phyloP scores from a whole-genome alignment of 2,113 vertebrate species.

The Podarcis raffonei region DNA sequence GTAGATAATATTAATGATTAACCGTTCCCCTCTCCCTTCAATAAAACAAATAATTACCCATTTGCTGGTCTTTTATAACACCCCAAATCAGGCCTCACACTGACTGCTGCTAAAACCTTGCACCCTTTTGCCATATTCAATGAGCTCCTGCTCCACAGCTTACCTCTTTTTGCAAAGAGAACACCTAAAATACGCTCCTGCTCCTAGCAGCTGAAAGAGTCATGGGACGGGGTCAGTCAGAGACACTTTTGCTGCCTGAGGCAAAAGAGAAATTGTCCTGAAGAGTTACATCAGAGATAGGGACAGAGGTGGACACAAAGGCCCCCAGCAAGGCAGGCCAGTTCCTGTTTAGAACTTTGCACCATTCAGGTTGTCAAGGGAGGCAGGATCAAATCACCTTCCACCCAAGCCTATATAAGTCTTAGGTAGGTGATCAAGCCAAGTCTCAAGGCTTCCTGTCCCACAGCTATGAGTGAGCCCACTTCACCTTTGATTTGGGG shows the following conservation, averaged over 20 bases:
- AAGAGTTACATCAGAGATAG: no score
- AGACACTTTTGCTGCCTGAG: no score
- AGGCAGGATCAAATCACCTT: background rate
- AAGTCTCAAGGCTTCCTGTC: background rate
- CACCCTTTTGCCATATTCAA: background rate
- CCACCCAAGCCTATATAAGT: background rate
- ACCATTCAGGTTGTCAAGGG: background rate
- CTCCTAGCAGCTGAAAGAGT: background rate
- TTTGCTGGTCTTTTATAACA: background rate
- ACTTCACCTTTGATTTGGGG: background rate
- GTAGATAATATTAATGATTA: no score
- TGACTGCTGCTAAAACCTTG: background rate
- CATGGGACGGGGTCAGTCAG: background rate
- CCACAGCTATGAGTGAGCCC: background rate
- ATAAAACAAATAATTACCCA: background rate
- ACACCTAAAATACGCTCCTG: background rate
- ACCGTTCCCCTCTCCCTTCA: no score
- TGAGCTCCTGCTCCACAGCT: no score
- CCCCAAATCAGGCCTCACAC: background rate
- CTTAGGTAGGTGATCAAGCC: background rate
- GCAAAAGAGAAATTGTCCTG: no score
- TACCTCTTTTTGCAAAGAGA: background rate
- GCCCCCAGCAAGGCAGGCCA: no score
- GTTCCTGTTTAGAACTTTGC: no score
- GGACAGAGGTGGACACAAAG: no score